A percentile compares a stretch with the other conserved stretches of the same genome.
Conservation (phyloP, 2,113 vertebrate genomes). For the Plecotus auritus region DNA sequence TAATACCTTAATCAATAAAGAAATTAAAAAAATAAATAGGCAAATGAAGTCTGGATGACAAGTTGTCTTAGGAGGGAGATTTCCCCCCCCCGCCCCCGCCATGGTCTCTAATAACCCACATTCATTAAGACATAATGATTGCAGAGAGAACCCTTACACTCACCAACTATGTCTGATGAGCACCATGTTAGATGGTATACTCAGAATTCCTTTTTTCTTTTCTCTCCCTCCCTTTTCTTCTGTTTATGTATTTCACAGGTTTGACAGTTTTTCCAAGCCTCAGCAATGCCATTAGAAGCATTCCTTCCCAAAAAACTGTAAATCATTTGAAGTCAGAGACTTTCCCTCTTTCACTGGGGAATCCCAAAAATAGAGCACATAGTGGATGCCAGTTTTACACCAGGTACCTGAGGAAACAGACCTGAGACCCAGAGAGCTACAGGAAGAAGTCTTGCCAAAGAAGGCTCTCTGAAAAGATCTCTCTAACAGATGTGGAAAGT, state of each 20-base stretch:
- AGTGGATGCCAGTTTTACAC: not conserved
- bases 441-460: not conserved
- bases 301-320: not conserved
- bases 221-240: not conserved
- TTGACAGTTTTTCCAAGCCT: not conserved
- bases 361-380: not conserved
- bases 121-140: not conserved
- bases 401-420: not conserved
- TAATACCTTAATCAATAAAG: too few relatives aligned
- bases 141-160: not conserved
- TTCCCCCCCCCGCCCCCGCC: rapidly evolving
- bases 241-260: not conserved
- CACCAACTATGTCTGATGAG: not conserved
- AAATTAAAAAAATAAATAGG: not conserved
- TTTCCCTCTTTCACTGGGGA: not conserved
- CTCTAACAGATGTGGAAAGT: not conserved
- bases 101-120: not conserved
- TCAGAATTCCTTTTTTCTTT: not conserved
- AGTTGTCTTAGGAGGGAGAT: not conserved
- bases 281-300: not conserved
- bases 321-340: not conserved
- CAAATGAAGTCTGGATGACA: not conserved
- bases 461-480: not conserved
- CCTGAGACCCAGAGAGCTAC: not conserved
- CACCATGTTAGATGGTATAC: not conserved